phyloP scores from a whole-genome alignment of 2,888 invertebrate genomes.

The Agriopis aurantiaria region DNA sequence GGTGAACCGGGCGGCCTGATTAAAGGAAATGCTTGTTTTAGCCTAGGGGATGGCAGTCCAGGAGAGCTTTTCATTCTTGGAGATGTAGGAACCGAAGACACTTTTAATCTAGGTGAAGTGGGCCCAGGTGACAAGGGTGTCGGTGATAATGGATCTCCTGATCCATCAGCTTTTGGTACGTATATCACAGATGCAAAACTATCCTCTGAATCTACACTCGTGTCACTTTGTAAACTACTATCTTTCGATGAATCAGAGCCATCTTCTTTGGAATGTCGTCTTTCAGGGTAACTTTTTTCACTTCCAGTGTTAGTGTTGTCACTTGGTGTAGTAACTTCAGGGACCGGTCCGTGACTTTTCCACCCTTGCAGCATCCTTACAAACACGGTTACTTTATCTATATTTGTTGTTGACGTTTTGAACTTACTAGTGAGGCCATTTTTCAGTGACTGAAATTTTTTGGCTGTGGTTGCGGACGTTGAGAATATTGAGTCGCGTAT shows the following conservation, averaged over 20 bases:
- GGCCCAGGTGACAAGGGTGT: constrained; percentile 88
- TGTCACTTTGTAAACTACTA: constrained; percentile 96
- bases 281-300: constrained; percentile 85
- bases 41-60: constrained; percentile 88
- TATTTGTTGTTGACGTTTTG: constrained; percentile 93
- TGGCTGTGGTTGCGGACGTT: constrained; percentile 89
- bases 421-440: constrained; percentile 94
- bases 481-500: constrained; percentile 91
- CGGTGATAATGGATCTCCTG: constrained; percentile 86
- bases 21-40: constrained; percentile 88
- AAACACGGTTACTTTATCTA: constrained; percentile 94
- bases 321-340: constrained; percentile 77
- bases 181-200: constrained; percentile 97
- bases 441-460: constrained; percentile 91
- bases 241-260: constrained; percentile 96
- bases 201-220: constrained; percentile 97
- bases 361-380: constrained; percentile 94
- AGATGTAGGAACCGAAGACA: constrained; percentile 92
- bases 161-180: constrained; percentile 93
- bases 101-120: constrained; percentile 87
- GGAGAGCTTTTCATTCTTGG: constrained; percentile 91
- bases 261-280: constrained; percentile 94
- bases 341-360: constrained; percentile 87
- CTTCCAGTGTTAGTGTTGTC: constrained; percentile 79
- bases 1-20: constrained; percentile 88